These are phyloP conservation scores for Criorhina ranunculi DNA, from an alignment of 2,888 invertebrate species.

Conservation along the genomic window DNA sequence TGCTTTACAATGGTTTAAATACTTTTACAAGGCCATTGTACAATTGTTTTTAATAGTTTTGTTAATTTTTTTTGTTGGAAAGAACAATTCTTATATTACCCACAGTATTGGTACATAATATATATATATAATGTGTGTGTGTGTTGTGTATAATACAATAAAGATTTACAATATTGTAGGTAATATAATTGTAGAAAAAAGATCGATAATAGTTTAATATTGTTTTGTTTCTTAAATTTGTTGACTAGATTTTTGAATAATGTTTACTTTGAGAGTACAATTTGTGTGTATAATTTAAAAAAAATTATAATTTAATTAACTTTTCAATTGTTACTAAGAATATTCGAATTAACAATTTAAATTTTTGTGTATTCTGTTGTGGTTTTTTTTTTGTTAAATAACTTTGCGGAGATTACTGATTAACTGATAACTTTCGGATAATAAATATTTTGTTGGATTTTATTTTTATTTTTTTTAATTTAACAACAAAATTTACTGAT, in stretches of 20 bases:
- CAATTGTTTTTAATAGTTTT: slow-evolving; percentile 9
- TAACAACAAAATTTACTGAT: slow-evolving; percentile 37
- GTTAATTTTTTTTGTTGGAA: slow-evolving; percentile 27
- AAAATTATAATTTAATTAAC: slow-evolving; percentile 34
- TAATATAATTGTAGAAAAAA: slow-evolving; percentile 72
- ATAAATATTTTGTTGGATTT: slow-evolving; percentile 60
- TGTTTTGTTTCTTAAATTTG: slow-evolving; percentile 59
- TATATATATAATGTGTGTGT: slow-evolving; percentile 38
- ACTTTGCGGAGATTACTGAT: slow-evolving; percentile 67
- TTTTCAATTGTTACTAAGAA: slow-evolving; percentile 46
- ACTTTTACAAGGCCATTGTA: slow-evolving; percentile 56
- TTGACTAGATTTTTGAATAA: slow-evolving; percentile 75
- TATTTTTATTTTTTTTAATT: slow-evolving; percentile 5
- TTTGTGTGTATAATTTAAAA: slow-evolving; percentile 60
- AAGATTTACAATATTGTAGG: slow-evolving; percentile 59
- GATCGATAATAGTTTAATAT: slow-evolving; percentile 55
- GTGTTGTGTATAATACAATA: slow-evolving; percentile 71
- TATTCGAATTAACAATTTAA: slow-evolving; percentile 59
- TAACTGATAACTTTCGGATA: slow-evolving; percentile 65
- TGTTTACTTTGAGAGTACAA: slow-evolving; percentile 62
- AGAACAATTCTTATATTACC: slow-evolving; percentile 71
- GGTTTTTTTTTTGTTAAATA: slow-evolving; percentile 48
- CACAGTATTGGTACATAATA: slow-evolving; percentile 51
- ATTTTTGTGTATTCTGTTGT: slow-evolving; percentile 10
- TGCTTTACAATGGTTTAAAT: slow-evolving; percentile 44